Evolutionary conservation across 2,797 vertebrate genomes (phyloP), one percentile per base, ranked within the genome.

Genomic region (Sebastes melanostomus): DNA sequence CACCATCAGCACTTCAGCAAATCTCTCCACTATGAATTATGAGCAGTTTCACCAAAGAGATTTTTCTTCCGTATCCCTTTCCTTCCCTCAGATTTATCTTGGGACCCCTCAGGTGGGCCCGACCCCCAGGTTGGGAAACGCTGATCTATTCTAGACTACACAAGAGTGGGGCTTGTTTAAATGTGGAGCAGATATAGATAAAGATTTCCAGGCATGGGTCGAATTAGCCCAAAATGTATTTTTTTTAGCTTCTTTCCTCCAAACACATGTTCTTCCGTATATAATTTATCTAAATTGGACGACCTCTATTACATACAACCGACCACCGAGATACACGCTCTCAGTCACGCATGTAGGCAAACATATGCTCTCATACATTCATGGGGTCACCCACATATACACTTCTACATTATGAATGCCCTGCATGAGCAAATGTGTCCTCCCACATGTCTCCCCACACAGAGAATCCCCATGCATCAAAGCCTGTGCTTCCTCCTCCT

Each of bases 401-500:
- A 70, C 38, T 58, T 34, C 16, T 42, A 54, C 72, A 77, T 65
- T 75, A 62, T 82, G 25, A 84, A 81, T 81, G 79, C 80, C 55
- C 72, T 73, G 76, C 72, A 89, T 66, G 71, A 83, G 79, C 42
- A 75, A 80, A 90, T 63, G 66, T 66, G 46, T 89, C 85, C 87
- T 86, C 89, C 91, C 88, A 88, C 90, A 86, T 82, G 73, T 80
- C 84, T 86, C 84, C 88, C 78, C 86, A 81, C 55, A 8, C 78
- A 84, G 84, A 90, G 86, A 84, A 79, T 80, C 85, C 78, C 83
- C 78, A 60, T 76, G 88, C 75, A 87, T 90, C 81, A 93, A 94
- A 93, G 91, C 78, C 80, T 78, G 81, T 22, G 67, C 82, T 89
- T 90, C 46, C 46, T 50, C 84, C 87, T 86, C 81, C 82, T 88